A percentile compares a stretch with the other conserved stretches of the same genome.
Conservation (phyloP, 1,140 invertebrate species). For the Saccostrea echinata region DNA sequence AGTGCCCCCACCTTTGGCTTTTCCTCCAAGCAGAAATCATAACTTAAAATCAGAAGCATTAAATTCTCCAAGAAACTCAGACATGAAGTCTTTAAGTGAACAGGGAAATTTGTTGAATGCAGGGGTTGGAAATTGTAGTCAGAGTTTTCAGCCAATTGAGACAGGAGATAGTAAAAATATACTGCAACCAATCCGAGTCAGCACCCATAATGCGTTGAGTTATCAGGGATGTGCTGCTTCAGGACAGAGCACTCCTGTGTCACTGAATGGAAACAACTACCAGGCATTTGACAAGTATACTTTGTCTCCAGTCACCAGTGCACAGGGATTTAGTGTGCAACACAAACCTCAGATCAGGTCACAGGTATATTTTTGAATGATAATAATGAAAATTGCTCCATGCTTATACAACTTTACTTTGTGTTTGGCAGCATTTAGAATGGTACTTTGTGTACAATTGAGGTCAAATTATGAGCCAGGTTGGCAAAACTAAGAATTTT, state of each 20-base stretch:
- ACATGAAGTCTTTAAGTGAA: neutral
- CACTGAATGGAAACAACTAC: neutral
- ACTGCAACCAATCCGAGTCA: neutral
- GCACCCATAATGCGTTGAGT: neutral
- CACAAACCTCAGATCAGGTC: neutral
- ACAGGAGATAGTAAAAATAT: neutral
- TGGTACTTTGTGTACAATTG: too few species aligned
- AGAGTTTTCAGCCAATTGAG: neutral
- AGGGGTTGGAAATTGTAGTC: neutral
- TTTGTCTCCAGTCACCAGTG: slow-evolving; percentile 19
- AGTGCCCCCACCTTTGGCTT: slow-evolving; percentile 19
- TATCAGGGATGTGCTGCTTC: neutral
- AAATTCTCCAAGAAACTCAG: neutral
- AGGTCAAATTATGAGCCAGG: too few species aligned
- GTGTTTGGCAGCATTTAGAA: too few species aligned
- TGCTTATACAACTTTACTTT: too few species aligned
- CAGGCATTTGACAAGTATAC: slow-evolving; percentile 4
- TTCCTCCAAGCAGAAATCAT: neutral
- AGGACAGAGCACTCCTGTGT: slow-evolving; percentile 25
- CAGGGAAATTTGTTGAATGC: neutral
- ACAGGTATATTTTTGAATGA: neutral
- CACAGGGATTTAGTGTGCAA: neutral
- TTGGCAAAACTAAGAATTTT: too few species aligned
- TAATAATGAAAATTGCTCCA: too few species aligned
- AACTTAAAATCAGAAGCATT: neutral